Conservation (phyloP, 1,140 invertebrate species). For the Megalonaias nervosa region DNA sequence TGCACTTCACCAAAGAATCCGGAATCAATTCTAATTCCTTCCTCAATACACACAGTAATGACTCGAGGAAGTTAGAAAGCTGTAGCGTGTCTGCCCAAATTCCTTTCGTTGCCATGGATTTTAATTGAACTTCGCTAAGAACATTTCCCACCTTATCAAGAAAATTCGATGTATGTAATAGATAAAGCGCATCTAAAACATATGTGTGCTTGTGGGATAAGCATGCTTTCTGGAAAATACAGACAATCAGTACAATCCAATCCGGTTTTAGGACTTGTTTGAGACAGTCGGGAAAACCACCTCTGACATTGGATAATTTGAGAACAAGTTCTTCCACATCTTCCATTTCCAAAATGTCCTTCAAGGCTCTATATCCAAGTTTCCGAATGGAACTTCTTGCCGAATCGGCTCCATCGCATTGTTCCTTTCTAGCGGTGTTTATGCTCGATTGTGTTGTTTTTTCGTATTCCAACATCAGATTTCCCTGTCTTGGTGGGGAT, state of each 20-base stretch:
- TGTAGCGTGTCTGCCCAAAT: not conserved
- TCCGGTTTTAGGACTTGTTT: no score
- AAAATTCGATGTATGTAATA: not conserved
- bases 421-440: constrained; percentile 17
- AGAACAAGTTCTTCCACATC: constrained; percentile 21
- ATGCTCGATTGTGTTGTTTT: constrained; percentile 17
- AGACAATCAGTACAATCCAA: no score
- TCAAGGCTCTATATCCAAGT: no score
- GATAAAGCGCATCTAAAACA: not conserved
- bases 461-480: constrained; percentile 3
- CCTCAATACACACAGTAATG: constrained; percentile 1
- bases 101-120: not conserved
- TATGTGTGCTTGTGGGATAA: no score
- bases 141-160: constrained; percentile 3
- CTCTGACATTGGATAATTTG: constrained; percentile 14
- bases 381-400: no score
- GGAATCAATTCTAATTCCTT: not conserved
- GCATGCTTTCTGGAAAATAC: no score
- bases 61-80: not conserved
- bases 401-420: not conserved
- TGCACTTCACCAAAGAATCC: constrained; percentile 1
- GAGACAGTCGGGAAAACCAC: constrained; percentile 16
- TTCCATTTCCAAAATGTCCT: not conserved
- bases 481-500: not conserved
- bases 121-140: constrained; percentile 14